phyloP scores from a whole-genome alignment of 2,797 vertebrate species.

The Xyrichtys novacula region DNA sequence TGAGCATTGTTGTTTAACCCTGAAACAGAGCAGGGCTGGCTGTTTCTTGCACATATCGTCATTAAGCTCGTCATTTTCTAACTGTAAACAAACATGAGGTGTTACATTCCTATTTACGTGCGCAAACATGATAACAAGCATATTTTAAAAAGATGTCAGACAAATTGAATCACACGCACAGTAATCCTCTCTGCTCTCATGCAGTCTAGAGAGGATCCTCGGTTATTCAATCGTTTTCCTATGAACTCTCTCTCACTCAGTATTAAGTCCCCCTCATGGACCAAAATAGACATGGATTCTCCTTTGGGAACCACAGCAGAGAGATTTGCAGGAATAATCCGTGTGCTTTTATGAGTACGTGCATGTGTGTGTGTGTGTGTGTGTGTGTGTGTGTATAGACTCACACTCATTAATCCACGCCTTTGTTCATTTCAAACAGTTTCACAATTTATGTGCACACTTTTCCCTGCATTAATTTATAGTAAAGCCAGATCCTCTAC shows the following conservation, averaged over 20 bases:
- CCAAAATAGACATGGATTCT: slow-evolving; percentile 61
- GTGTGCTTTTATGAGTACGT: neutral
- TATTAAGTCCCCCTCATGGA: slow-evolving; percentile 54
- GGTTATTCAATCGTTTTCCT: slow-evolving; percentile 57
- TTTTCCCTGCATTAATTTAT: neutral
- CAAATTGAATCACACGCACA: slow-evolving; percentile 11
- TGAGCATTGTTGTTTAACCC: too few species aligned
- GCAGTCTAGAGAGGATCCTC: slow-evolving; percentile 21
- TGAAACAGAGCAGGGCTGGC: too few species aligned
- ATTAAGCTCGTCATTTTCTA: too few species aligned
- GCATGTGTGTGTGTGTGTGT: neutral
- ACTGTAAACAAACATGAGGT: too few species aligned
- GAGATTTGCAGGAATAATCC: slow-evolving; percentile 53
- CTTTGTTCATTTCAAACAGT: neutral
- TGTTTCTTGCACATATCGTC: too few species aligned
- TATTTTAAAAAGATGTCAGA: too few species aligned
- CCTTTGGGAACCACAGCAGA: slow-evolving; percentile 58
- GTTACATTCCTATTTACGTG: too few species aligned
- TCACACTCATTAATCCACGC: neutral
- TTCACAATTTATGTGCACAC: neutral
- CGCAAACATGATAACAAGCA: too few species aligned
- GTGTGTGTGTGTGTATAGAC: neutral
- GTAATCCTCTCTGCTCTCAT: slow-evolving; percentile 19
- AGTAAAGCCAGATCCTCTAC: neutral
- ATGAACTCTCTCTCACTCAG: slow-evolving; percentile 39